phyloP scores from a whole-genome alignment of 23 tunicate species.

The Ascidia mentula region DNA sequence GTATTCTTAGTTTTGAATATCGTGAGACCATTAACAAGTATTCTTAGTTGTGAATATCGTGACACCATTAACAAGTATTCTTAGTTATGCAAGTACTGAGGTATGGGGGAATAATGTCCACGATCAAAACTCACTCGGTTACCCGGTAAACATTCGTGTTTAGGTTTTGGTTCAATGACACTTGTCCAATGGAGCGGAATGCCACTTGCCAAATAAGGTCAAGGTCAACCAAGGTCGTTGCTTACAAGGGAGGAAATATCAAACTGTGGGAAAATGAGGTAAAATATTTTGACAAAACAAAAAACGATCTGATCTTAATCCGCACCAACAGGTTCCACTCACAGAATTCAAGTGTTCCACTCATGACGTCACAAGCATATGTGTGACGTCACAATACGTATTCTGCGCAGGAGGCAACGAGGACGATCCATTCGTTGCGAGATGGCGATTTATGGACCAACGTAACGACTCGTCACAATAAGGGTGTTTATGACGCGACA shows the following conservation, averaged over 20 bases:
- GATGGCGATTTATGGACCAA: not conserved
- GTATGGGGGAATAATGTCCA: no score
- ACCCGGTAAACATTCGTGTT: no score
- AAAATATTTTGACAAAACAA: not conserved
- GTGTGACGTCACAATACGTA: not conserved
- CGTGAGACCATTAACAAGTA: no score
- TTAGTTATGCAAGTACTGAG: no score
- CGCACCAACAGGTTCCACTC: not conserved
- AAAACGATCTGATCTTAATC: not conserved
- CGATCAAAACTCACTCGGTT: no score
- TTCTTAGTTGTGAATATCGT: no score
- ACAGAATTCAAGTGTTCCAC: not conserved
- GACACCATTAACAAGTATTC: no score
- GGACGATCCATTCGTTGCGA: not conserved
- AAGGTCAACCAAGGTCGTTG: not conserved
- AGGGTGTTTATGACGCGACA: constrained; percentile 6
- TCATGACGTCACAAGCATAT: not conserved
- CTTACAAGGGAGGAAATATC: not conserved
- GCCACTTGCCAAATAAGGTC: not conserved
- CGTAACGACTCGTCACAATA: not conserved
- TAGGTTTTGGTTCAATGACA: not conserved
- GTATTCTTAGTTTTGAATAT: no score
- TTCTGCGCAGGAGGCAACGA: not conserved
- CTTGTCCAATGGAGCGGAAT: not conserved
- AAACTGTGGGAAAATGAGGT: not conserved